Conservation (phyloP, 2,888 invertebrate species). For the Tachina grossa region DNA sequence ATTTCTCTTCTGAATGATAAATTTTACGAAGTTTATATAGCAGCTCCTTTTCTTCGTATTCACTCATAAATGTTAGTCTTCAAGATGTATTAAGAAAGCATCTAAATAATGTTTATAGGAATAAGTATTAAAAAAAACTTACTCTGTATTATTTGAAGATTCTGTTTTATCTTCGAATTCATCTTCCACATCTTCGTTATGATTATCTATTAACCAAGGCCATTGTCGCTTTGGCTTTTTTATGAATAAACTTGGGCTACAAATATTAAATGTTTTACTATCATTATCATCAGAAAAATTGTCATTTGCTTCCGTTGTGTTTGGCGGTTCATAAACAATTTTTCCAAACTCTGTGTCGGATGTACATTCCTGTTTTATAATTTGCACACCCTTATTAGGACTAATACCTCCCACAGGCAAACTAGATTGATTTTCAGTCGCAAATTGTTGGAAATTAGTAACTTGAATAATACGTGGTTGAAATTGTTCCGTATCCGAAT, state of each 20-base stretch:
- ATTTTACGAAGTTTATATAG: slow-evolving; percentile 78
- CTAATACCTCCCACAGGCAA: background rate
- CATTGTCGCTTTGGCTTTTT: slow-evolving; percentile 80
- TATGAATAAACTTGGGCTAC: slow-evolving; percentile 82
- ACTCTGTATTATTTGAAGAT: slow-evolving; percentile 49
- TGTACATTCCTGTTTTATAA: slow-evolving; percentile 73
- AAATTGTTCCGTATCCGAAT: slow-evolving; percentile 74
- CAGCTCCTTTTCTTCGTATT: slow-evolving; percentile 80
- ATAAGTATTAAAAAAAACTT: slow-evolving; percentile 2
- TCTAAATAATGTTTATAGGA: background rate
- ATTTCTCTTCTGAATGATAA: slow-evolving; percentile 75
- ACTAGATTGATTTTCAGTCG: slow-evolving; percentile 1
- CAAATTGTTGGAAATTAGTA: slow-evolving; percentile 79
- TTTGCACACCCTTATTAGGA: slow-evolving; percentile 45
- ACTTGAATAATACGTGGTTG: slow-evolving; percentile 81
- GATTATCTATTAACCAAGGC: slow-evolving; percentile 83
- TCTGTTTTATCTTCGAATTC: slow-evolving; percentile 52
- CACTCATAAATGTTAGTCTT: slow-evolving; percentile 78
- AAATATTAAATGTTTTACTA: slow-evolving; percentile 71
- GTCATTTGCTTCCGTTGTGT: slow-evolving; percentile 48
- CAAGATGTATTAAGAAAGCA: background rate
- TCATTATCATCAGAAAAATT: slow-evolving; percentile 31
- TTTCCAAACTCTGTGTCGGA: slow-evolving; percentile 68
- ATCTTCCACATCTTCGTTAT: slow-evolving; percentile 46
- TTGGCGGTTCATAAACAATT: background rate